phyloP scores from a whole-genome alignment of 2,888 invertebrate species.

The Temnothorax ravouxi region DNA sequence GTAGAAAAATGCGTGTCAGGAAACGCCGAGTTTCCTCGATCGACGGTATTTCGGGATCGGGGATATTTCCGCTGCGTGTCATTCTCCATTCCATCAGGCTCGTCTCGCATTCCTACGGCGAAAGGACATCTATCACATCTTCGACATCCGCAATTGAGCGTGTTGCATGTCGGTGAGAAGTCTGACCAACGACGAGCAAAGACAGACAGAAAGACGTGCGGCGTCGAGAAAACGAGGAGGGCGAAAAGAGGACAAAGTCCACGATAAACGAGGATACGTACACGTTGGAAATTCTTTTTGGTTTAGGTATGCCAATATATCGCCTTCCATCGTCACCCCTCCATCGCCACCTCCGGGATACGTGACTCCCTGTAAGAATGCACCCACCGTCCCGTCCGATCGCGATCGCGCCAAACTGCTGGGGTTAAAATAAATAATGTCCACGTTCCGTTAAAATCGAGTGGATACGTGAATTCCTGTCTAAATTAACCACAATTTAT shows the following conservation, averaged over 20 bases:
- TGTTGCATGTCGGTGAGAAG: slow-evolving; percentile 70
- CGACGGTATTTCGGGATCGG: slow-evolving; percentile 36
- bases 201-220: slow-evolving; percentile 75
- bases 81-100: slow-evolving; percentile 71
- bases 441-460: slow-evolving; percentile 76
- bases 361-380: slow-evolving; percentile 85
- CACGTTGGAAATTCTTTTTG: slow-evolving; percentile 85
- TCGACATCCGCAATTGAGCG: slow-evolving; percentile 83
- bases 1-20: slow-evolving; percentile 11
- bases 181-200: slow-evolving; percentile 77
- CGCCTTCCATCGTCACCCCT: slow-evolving; percentile 80
- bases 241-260: slow-evolving; percentile 65
- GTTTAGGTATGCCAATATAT: slow-evolving; percentile 86
- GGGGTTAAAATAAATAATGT: slow-evolving; percentile 83
- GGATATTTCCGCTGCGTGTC: slow-evolving; percentile 60
- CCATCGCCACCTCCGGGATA: slow-evolving; percentile 77
- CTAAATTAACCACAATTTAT: slow-evolving; percentile 14
- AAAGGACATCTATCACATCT: slow-evolving; percentile 84
- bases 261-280: slow-evolving; percentile 66
- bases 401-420: slow-evolving; percentile 20
- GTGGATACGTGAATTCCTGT: slow-evolving; percentile 59
- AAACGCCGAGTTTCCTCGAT: slow-evolving; percentile 45
- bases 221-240: slow-evolving; percentile 53
- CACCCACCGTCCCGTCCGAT: slow-evolving; percentile 61
- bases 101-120: slow-evolving; percentile 81